Percentiles rank a stretch among this genome's conserved stretches.
Conservation (phyloP, 2,113 vertebrate genomes). For the Phasianus colchicus region DNA sequence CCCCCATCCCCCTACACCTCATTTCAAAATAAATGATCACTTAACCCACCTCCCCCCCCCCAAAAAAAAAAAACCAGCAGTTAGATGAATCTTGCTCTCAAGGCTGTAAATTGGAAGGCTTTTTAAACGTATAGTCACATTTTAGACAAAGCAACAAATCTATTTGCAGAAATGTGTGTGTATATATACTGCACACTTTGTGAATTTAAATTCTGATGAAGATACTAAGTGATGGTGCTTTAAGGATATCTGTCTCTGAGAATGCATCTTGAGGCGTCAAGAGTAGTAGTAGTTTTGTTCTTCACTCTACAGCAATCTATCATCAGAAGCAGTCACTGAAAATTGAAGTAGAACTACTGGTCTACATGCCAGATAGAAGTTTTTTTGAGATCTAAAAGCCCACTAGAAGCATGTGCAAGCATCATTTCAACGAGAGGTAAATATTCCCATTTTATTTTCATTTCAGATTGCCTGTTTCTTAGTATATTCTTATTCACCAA, state of each 20-base stretch:
- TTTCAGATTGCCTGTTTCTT: neutral
- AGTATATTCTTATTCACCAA: neutral
- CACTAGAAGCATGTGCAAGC: neutral
- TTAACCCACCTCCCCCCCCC: neutral
- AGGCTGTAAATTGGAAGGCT: neutral
- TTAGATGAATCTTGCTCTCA: neutral
- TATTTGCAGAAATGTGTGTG: neutral
- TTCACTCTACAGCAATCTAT: neutral
- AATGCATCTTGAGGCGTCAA: neutral
- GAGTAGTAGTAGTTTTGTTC: neutral
- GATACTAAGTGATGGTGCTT: neutral
- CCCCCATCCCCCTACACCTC: neutral
- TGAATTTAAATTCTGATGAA: neutral
- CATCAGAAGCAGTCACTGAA: neutral
- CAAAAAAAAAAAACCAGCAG: neutral
- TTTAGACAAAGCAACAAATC: neutral
- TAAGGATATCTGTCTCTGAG: neutral
- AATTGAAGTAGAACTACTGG: neutral
- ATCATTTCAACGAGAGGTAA: neutral
- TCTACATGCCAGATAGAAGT: fast-evolving
- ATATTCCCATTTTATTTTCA: neutral
- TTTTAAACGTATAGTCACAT: neutral
- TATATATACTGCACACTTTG: neutral
- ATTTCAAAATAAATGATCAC: neutral
- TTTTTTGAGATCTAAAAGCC: neutral